Evolutionary conservation across 2,888 invertebrate genomes (phyloP).

Genomic region (Saturnia japonica): DNA sequence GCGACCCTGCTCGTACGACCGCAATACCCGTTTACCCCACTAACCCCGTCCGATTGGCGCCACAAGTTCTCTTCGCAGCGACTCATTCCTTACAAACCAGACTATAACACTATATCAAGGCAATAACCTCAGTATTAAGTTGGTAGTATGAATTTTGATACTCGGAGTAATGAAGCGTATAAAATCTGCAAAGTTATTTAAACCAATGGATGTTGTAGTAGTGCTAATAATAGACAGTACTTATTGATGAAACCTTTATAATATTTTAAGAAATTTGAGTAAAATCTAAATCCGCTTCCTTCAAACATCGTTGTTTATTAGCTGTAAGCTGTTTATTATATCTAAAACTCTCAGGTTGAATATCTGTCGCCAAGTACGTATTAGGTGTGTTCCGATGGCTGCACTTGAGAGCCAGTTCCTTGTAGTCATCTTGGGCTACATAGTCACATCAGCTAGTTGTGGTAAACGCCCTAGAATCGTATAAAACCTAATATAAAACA

Average conservation of each 20-base stretch:
- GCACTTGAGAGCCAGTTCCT: no score
- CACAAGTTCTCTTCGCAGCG: slow-evolving; percentile 24
- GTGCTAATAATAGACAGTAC: neutral
- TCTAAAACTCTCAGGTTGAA: no score
- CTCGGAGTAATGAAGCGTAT: neutral
- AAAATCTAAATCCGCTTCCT: no score
- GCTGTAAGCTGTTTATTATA: no score
- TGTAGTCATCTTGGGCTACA: no score
- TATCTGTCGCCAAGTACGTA: no score
- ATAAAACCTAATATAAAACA: no score
- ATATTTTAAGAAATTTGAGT: no score
- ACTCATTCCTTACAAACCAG: slow-evolving; percentile 4
- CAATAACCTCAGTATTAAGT: slow-evolving; percentile 9
- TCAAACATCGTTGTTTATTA: no score
- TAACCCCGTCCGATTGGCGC: slow-evolving; percentile 62
- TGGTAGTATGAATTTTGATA: neutral
- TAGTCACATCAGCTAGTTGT: no score
- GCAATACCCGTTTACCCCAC: slow-evolving; percentile 60
- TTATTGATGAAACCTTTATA: neutral
- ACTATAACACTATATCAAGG: neutral
- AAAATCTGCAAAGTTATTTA: neutral
- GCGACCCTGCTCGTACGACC: slow-evolving; percentile 45
- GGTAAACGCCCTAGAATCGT: no score
- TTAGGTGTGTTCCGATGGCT: no score
- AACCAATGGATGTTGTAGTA: neutral